These are phyloP conservation scores for Falco biarmicus DNA, from an alignment of 2,797 vertebrate genomes.

Conservation along the genomic window DNA sequence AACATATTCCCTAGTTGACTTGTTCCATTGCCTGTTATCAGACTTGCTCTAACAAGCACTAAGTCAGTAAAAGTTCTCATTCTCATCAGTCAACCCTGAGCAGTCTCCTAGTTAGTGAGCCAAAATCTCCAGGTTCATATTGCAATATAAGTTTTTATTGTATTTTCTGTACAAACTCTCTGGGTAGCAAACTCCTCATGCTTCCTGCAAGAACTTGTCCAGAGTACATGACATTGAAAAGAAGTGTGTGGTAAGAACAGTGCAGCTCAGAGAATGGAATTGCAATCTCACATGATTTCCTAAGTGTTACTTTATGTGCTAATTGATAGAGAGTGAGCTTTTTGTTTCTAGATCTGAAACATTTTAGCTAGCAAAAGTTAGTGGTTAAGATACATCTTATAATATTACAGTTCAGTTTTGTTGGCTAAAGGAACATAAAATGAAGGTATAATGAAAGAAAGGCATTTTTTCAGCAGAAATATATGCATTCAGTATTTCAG, in stretches of 20 bases:
- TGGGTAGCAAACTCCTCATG: not conserved
- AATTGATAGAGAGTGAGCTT: not conserved
- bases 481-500: not conserved
- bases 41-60: not conserved
- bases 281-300: not conserved
- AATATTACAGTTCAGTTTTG: not conserved
- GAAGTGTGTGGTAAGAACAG: not conserved
- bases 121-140: not conserved
- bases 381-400: not conserved
- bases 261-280: not conserved
- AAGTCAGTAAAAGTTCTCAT: not conserved
- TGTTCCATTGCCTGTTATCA: not conserved
- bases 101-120: not conserved
- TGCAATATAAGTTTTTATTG: not conserved
- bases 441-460: not conserved
- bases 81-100: not conserved
- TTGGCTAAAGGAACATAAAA: not conserved
- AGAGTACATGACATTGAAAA: not conserved
- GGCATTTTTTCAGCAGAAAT: not conserved
- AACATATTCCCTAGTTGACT: not conserved
- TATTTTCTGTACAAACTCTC: not conserved
- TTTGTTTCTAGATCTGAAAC: not conserved
- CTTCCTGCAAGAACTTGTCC: not conserved
- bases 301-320: not conserved
- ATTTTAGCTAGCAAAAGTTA: not conserved